Percentiles rank a stretch among this genome's conserved stretches.
Evolutionary conservation across 1,140 invertebrate species (phyloP).

Genomic region (Leptonema lineaticorne): DNA sequence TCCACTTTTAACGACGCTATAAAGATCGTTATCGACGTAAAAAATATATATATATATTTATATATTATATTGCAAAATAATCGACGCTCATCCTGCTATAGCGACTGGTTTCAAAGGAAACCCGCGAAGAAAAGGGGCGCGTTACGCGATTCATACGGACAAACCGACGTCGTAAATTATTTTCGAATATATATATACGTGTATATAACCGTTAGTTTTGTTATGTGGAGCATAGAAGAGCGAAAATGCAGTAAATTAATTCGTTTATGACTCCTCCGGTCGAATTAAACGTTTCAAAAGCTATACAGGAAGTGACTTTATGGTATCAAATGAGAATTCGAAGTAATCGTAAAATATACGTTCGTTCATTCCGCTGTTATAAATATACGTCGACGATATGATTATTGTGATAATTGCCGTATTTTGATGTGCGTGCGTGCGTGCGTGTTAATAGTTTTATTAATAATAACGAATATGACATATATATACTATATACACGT

Average conservation of each 20-base stretch:
- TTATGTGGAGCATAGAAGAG: conserved; percentile 4
- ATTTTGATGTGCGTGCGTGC: no score
- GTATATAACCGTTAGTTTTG: conserved; percentile 2
- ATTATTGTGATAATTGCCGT: no score
- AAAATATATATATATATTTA: neutral
- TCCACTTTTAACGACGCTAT: neutral
- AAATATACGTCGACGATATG: no score
- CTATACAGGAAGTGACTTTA: conserved; percentile 7
- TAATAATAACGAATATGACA: no score
- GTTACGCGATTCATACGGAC: neutral
- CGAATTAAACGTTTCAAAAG: conserved; percentile 1
- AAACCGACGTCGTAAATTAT: no score
- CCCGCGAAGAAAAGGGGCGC: neutral
- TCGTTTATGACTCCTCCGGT: neutral
- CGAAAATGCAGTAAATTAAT: conserved; percentile 15
- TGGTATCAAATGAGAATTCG: conserved; percentile 8
- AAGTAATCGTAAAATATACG: conserved; percentile 5
- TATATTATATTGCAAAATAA: neutral
- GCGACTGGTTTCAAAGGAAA: conserved; percentile 5
- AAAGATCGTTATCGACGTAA: neutral
- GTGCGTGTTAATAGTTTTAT: no score
- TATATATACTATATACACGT: no score
- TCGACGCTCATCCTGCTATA: neutral
- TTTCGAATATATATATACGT: no score
- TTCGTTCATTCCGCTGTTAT: no score